Evolutionary conservation across 2,888 invertebrate species (phyloP).

Genomic region (Leucophenga montana): DNA sequence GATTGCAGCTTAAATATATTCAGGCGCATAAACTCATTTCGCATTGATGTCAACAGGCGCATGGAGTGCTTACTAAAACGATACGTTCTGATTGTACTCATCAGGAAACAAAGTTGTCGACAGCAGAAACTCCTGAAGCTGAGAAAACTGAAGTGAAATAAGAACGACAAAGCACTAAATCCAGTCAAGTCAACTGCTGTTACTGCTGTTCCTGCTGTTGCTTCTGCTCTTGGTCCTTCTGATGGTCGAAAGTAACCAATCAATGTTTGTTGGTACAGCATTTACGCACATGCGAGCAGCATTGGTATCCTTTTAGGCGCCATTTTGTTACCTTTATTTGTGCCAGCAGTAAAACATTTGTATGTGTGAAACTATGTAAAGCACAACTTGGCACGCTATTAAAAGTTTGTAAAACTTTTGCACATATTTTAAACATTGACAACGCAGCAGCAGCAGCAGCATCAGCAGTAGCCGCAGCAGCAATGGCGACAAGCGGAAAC

Average conservation of each 20-base stretch:
- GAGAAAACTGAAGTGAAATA: not conserved
- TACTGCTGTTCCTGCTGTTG: not conserved
- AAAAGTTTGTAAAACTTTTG: slow-evolving; percentile 59
- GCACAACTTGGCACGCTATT: slow-evolving; percentile 53
- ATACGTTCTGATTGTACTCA: not conserved
- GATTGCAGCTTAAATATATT: slow-evolving; percentile 47
- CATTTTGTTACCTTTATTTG: not conserved
- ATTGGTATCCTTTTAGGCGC: no score
- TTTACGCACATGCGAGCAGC: slow-evolving; percentile 44
- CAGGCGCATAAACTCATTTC: slow-evolving; percentile 4
- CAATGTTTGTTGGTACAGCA: slow-evolving; percentile 54
- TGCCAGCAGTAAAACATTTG: slow-evolving; percentile 2
- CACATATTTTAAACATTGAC: slow-evolving; percentile 64
- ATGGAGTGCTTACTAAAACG: slow-evolving; percentile 2
- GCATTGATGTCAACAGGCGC: slow-evolving; percentile 18
- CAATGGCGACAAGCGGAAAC: not conserved
- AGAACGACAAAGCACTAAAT: slow-evolving; percentile 6
- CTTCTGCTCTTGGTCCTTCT: slow-evolving; percentile 32
- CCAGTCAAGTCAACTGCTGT: slow-evolving; percentile 23
- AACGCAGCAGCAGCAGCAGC: slow-evolving; percentile 26
- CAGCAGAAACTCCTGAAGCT: not conserved
- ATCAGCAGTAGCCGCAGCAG: not conserved
- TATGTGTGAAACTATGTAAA: slow-evolving; percentile 16
- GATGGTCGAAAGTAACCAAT: slow-evolving; percentile 56
- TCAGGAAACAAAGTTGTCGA: slow-evolving; percentile 15